Base-by-base conservation (phyloP, 92 coral and sea anemone genomes). In the Phymanthus crucifer region DNA sequence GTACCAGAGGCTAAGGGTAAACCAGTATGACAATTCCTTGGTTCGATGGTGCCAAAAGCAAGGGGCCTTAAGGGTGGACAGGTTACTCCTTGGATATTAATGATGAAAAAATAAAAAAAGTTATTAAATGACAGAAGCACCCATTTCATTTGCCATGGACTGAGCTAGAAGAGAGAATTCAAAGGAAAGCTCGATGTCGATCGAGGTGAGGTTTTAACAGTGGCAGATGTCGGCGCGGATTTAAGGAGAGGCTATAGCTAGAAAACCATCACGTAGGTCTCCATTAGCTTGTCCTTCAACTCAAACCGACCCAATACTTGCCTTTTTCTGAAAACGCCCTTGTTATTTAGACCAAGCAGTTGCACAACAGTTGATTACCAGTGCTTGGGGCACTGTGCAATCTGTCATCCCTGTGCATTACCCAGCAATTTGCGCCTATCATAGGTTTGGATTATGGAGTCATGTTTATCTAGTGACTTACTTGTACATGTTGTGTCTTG, bases 1-100 rank as follows among this genome's bases (percentile, higher is more conserved):
- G 87, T 83, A 32, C 79, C 52, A 70, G 75, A 83, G 32, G 43
- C 46, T 17, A 87, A 82, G 40, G 87, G 87, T 31, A 77, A 71
- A 32, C 40, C 47, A 12, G 32, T 27, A 35, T 27, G 66, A 33
- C 90, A 87, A 36, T n/a, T 24, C 3, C 37, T n/a, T 7, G 90
- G 90, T 66, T 34, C 74, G 16, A 86, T 36, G 0, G 37, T 47
- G 16, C 90, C 90, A 52, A 69, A 77, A 19, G 48, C 35, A 3
- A 80, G 72, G 8, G 80, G 6, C 27, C 27, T 37, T 7, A 81
- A 46, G 4, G 84, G 34, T 23, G 83, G 76, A n/a, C 90, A 87
- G 61, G 77, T 87, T 0, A 82, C 82, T 35, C 45, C 84, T 80
- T 34, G 10, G n/a, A 34, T 16, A 10, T 34, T n/a, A 40, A 16